Base-by-base conservation (phyloP, 2,888 invertebrate genomes). In the Oligia fasciuncula region DNA sequence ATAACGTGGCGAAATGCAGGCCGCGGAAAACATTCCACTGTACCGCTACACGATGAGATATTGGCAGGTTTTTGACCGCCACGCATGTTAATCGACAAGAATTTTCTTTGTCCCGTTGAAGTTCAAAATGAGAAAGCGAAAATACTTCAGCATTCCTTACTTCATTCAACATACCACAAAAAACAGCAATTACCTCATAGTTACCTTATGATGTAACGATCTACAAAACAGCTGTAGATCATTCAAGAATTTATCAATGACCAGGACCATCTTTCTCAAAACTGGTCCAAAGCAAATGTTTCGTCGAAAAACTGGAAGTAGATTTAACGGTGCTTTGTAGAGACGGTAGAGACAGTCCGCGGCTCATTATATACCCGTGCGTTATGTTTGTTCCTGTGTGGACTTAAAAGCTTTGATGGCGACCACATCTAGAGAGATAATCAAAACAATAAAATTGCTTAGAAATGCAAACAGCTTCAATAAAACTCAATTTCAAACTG, bases 1-100 rank as follows among this genome's bases (percentile, higher is more conserved):
- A 90, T 90, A 90, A 89, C 81, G 86, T 90, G 89, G 88, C 88
- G 90, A 92, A 91, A 93, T 89, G 84, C 88, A 87, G 84, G 88
- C 86, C 87, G 88, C 89, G 84, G 84, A 88, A 91, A 91, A 92
- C 91, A 92, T 92, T 93, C 91, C 90, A 73, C 76, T 86, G 89
- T 92, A 93, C 94, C 93, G 93, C 93, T 94, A 92, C 87, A 79
- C 89, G 90, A 90, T 90, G 91, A 90, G 79, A 88, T 92, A 93
- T 94, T 91, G 92, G 89, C 92, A 92, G 91, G 89, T 92, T 92
- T 92, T 91, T 89, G 90, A 91, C 90, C 90, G 91, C 80, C 76
- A 85, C 89, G 86, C 88, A 87, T 88, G 77, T 85, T 79, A 85
- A 84, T 78, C 79, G 77, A 86, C 79, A 91, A 90, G 90, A 91